phyloP scores from a whole-genome alignment of 2,888 invertebrate species.

The Xanthorhoe spadicearia region DNA sequence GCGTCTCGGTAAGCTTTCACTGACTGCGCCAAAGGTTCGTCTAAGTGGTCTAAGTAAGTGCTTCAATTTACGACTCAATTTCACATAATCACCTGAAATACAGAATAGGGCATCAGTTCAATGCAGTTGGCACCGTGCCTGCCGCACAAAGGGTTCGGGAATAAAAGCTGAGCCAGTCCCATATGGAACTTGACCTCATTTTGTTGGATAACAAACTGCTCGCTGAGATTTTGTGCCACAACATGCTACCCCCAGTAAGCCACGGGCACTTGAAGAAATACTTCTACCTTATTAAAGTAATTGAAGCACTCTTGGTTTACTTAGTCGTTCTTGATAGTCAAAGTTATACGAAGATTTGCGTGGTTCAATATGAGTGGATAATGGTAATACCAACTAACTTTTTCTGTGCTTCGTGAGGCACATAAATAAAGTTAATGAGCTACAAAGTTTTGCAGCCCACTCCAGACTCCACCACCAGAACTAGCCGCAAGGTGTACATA shows the following conservation, averaged over 20 bases:
- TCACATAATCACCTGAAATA: constrained; percentile 23
- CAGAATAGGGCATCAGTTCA: constrained; percentile 37
- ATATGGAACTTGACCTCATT: constrained; percentile 42
- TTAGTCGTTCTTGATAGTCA: too few species aligned
- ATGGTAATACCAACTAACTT: too few species aligned
- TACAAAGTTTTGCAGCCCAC: too few species aligned
- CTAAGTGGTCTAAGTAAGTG: not conserved
- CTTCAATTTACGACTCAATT: constrained; percentile 13
- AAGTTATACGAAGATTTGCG: too few species aligned
- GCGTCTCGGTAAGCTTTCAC: too few species aligned
- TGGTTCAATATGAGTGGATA: too few species aligned
- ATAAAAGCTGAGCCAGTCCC: constrained; percentile 32
- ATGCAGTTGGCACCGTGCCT: constrained; percentile 52
- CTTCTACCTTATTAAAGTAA: not conserved
- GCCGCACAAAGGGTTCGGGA: constrained; percentile 38
- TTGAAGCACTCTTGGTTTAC: not conserved
- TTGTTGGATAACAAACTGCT: constrained; percentile 21
- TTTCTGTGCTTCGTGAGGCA: too few species aligned
- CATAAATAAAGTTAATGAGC: too few species aligned
- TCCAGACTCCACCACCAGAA: too few species aligned
- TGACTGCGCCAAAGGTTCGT: too few species aligned
- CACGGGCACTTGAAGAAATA: not conserved
- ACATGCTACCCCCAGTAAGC: constrained; percentile 1
- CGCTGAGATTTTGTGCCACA: constrained; percentile 17
- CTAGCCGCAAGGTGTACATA: too few species aligned